A percentile compares a stretch with the other conserved stretches of the same genome.
Conservation (phyloP, 2,888 invertebrate species). For the Yponomeuta sedellus region DNA sequence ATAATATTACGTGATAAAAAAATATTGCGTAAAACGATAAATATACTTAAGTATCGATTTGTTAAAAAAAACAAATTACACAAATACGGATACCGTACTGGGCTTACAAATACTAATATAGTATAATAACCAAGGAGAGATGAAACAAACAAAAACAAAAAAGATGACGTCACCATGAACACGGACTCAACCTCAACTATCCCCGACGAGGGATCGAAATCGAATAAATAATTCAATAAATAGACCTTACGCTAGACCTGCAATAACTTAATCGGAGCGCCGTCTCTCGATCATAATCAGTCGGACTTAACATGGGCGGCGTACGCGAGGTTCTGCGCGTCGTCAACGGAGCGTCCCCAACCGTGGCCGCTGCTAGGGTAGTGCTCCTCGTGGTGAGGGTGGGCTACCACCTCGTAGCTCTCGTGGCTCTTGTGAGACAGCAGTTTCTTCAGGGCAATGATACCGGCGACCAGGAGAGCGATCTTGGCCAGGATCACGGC, state of each 20-base stretch:
- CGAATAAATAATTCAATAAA: slow-evolving; percentile 61
- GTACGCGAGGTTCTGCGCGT: slow-evolving; percentile 78
- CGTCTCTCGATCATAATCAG: slow-evolving; percentile 26
- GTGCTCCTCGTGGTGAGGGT: slow-evolving; percentile 77
- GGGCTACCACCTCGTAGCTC: slow-evolving; percentile 86
- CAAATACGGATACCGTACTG: slow-evolving; percentile 73
- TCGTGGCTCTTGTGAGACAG: slow-evolving; percentile 81
- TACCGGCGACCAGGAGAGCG: slow-evolving; percentile 84
- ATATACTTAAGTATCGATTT: slow-evolving; percentile 5
- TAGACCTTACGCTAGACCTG: slow-evolving; percentile 43
- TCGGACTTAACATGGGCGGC: slow-evolving; percentile 71
- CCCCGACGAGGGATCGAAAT: slow-evolving; percentile 54
- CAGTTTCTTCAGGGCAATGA: slow-evolving; percentile 82
- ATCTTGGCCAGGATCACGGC: slow-evolving; percentile 90
- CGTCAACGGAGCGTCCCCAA: slow-evolving; percentile 79
- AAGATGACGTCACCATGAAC: slow-evolving; percentile 20
- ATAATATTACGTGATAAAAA: slow-evolving; percentile 4
- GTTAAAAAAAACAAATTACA: slow-evolving; percentile 46
- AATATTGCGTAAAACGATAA: slow-evolving; percentile 2
- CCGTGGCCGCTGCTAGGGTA: slow-evolving; percentile 74
- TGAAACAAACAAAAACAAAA: slow-evolving; percentile 54
- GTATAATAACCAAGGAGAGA: slow-evolving; percentile 40
- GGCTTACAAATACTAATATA: slow-evolving; percentile 62
- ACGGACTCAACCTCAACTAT: slow-evolving; percentile 28
- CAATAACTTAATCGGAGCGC: neutral